Conservation (phyloP, 2,888 invertebrate species). For the Tenthredo distinguenda region DNA sequence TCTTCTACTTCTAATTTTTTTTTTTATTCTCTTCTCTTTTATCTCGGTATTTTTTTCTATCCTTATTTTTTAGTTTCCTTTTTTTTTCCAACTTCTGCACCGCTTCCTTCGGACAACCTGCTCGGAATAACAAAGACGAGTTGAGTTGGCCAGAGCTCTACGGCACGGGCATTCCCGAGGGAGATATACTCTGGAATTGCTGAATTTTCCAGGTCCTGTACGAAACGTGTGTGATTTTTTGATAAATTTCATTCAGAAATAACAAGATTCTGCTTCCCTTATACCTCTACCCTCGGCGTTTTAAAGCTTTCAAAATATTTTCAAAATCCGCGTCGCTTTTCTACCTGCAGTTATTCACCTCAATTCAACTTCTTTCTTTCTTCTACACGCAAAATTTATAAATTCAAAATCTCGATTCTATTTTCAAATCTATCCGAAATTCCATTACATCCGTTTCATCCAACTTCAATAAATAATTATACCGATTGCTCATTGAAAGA, state of each 20-base stretch:
- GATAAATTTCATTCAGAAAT: constrained; percentile 24
- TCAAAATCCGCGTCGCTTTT: background rate
- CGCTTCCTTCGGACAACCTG: constrained; percentile 30
- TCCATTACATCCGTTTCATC: too few relatives aligned
- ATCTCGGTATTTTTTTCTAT: constrained; percentile 42
- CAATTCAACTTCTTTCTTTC: too few relatives aligned
- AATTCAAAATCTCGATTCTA: background rate
- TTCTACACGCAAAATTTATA: background rate
- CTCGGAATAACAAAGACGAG: constrained; percentile 47
- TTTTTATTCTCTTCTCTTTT: constrained; percentile 22
- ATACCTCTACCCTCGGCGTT: background rate
- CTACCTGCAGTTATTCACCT: background rate
- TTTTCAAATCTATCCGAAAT: too few relatives aligned
- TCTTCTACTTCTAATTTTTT: constrained; percentile 28
- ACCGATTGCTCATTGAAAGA: background rate
- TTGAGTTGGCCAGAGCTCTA: background rate
- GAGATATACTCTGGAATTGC: constrained; percentile 18
- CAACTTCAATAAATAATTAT: background rate
- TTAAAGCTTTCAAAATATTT: constrained; percentile 9
- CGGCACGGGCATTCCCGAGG: background rate
- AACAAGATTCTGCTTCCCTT: background rate
- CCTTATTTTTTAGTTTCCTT: constrained; percentile 18
- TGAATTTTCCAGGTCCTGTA: background rate
- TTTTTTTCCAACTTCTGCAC: constrained; percentile 29
- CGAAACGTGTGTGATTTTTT: constrained; percentile 16